Conservation (phyloP, 2,113 vertebrate species). For the Spizaetus ornatus region DNA sequence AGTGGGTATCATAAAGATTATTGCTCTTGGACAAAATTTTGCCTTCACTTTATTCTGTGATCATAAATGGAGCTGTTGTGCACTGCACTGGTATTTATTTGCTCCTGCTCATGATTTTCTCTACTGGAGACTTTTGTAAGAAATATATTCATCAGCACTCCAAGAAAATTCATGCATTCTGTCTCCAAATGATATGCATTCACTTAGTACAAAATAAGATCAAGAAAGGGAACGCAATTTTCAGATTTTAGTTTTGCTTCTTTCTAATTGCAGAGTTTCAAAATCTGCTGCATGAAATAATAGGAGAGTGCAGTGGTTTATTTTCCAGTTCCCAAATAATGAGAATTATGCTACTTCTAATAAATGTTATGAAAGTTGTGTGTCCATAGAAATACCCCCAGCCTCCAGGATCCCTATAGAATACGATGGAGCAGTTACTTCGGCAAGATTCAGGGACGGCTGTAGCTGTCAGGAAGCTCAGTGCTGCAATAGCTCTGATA, state of each 20-base stretch:
- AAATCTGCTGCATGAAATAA: not conserved
- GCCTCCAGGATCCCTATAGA: not conserved
- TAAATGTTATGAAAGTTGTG: fast-evolving
- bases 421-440: not conserved
- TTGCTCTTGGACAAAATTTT: not conserved
- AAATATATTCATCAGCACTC: not conserved
- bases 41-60: not conserved
- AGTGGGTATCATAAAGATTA: not conserved
- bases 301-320: not conserved
- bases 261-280: not conserved
- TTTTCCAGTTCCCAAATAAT: not conserved
- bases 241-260: not conserved
- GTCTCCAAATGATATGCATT: not conserved
- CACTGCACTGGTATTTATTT: not conserved
- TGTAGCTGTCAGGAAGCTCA: not conserved
- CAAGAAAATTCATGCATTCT: not conserved
- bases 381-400: not conserved
- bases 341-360: not conserved
- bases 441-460: not conserved
- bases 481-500: not conserved
- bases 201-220: not conserved
- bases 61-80: not conserved
- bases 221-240: not conserved
- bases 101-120: not conserved
- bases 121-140: not conserved